A percentile compares a stretch with the other conserved stretches of the same genome.
These are phyloP conservation scores for Pilophorus perplexus DNA, from an alignment of 2,888 invertebrate species.

Conservation along the genomic window DNA sequence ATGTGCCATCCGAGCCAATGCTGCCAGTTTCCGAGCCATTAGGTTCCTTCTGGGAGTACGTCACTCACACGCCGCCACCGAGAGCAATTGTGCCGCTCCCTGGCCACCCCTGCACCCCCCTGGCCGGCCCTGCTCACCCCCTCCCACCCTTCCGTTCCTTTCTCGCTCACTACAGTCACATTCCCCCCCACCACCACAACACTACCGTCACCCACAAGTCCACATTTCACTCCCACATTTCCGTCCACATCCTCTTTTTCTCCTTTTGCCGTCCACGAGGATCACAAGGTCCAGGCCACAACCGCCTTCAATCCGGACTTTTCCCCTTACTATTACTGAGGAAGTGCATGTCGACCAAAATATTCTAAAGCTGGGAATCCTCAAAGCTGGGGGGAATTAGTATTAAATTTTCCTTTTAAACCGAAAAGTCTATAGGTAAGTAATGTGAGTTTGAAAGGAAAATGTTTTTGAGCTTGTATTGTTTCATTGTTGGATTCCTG, in stretches of 20 bases:
- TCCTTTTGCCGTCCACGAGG: slow-evolving; percentile 10
- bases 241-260: slow-evolving; percentile 1
- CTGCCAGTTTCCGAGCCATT: slow-evolving; percentile 38
- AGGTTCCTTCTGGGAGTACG: slow-evolving; percentile 36
- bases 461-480: too few relatives aligned
- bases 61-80: slow-evolving; percentile 34
- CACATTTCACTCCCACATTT: slow-evolving; percentile 17
- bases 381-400: too few relatives aligned
- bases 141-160: neutral
- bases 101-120: too few relatives aligned
- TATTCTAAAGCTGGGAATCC: too few relatives aligned
- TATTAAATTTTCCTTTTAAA: too few relatives aligned
- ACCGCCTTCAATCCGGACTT: neutral
- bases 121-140: neutral
- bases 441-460: too few relatives aligned
- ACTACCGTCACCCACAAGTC: neutral
- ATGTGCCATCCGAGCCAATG: slow-evolving; percentile 39
- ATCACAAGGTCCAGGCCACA: too few relatives aligned
- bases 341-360: too few relatives aligned
- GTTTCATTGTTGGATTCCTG: too few relatives aligned
- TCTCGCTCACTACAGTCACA: too few relatives aligned
- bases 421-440: too few relatives aligned
- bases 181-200: too few relatives aligned
- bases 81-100: slow-evolving; percentile 36
- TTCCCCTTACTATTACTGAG: neutral